These are phyloP conservation scores for Melanotaenia nigrans DNA, from an alignment of 2,797 vertebrate species.

Conservation along the genomic window DNA sequence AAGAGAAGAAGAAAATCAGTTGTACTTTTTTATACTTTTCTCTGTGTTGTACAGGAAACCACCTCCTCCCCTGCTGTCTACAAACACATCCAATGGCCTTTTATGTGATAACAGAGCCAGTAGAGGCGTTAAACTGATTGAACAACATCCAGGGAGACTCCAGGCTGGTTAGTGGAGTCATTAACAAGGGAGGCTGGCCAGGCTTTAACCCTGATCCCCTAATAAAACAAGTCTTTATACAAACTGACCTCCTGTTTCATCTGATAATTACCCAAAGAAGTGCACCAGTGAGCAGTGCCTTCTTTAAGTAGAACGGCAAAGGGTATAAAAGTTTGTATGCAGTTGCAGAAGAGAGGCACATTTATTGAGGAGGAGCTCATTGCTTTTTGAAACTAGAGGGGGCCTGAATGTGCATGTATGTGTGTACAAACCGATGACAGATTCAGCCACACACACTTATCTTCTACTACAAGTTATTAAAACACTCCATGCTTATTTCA, in stretches of 20 bases:
- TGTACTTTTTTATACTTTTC: background rate
- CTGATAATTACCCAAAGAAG: constrained; percentile 1
- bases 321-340: background rate
- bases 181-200: background rate
- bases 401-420: background rate
- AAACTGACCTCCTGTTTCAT: background rate
- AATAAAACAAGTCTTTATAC: background rate
- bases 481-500: background rate
- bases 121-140: background rate
- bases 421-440: background rate
- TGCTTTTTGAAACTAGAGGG: background rate
- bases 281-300: background rate
- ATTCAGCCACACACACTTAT: background rate
- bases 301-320: background rate
- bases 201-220: background rate
- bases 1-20: background rate
- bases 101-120: background rate
- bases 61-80: background rate
- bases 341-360: background rate
- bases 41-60: background rate
- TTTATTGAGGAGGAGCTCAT: background rate
- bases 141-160: constrained; percentile 5
- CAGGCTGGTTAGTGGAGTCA: background rate
- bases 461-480: background rate
- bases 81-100: background rate